A percentile compares a stretch with the other conserved stretches of the same genome.
Evolutionary conservation across 2,888 invertebrate species (phyloP).

Genomic region (Ectobius pallidus): DNA sequence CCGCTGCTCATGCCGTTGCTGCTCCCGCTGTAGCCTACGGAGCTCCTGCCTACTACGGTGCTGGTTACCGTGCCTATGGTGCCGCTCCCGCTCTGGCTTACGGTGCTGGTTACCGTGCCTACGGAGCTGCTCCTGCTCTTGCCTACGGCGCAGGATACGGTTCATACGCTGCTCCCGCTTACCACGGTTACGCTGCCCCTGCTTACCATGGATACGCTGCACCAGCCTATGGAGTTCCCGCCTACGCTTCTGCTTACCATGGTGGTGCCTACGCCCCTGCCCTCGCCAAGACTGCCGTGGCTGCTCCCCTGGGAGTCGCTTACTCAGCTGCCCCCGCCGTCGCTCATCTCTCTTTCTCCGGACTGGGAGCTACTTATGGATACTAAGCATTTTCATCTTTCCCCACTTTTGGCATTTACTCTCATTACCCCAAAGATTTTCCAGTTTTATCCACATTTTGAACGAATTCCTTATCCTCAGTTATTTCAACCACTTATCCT

Average conservation of each 20-base stretch:
- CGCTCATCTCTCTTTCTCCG: constrained; percentile 40
- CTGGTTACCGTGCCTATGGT: constrained; percentile 38
- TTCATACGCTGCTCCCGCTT: constrained; percentile 20
- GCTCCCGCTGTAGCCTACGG: constrained; percentile 4
- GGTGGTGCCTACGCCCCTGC: constrained; percentile 29
- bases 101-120: constrained; percentile 31
- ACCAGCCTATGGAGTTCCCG: constrained; percentile 10
- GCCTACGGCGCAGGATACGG: constrained; percentile 29
- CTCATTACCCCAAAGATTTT: too few relatives aligned
- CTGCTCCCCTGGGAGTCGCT: constrained; percentile 15
- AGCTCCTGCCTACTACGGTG: constrained; percentile 47
- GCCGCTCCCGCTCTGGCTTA: constrained; percentile 30
- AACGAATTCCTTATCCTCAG: background rate
- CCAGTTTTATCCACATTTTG: too few relatives aligned
- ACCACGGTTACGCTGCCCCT: constrained; percentile 12
- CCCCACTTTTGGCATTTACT: background rate
- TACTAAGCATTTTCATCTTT: constrained; percentile 28
- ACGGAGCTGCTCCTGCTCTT: constrained; percentile 28
- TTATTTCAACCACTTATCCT: background rate
- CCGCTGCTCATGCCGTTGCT: constrained; percentile 10
- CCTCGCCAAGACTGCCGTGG: constrained; percentile 27
- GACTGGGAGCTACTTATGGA: constrained; percentile 40
- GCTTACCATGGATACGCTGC: constrained; percentile 13
- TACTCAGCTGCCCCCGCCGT: constrained; percentile 31
- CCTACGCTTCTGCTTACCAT: constrained; percentile 1